Base-by-base conservation (phyloP, 2,113 vertebrate species). In the Peromyscus maniculatus region DNA sequence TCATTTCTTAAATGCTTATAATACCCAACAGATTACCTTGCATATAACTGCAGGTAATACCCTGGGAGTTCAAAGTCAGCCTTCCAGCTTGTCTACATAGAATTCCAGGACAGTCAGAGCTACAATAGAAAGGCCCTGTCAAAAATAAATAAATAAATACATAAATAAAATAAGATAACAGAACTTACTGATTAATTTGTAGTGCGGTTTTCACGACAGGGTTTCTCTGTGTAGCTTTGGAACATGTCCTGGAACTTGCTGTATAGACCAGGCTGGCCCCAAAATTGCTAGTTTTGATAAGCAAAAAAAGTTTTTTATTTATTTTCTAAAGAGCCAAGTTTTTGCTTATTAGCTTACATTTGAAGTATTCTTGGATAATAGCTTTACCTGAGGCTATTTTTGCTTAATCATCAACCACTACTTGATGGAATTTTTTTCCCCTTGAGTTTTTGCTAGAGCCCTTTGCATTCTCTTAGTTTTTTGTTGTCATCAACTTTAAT, bases 161-260 rank as follows among this genome's bases (percentile, higher is more conserved):
- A 39, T 13, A 59, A n/a, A 46, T 13, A 59, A 55, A 43, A 6
- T 64, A 64, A 66, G 24, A 66, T 64, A 46, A 46, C 31, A 46
- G 39, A 46, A 64, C n/a, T 62, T 62, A 39, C n/a, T 87, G 93
- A 96, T 55, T 87, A 96, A 95, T 92, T 94, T 93, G 13, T 77
- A 43, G 69, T 5, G 57, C 26, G 3, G 64, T 66, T 66, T 66
- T 66, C 64, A 28, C 9, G 24, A 66, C 64, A 66, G 64, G 28
- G 10, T 67, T 67, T 67, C 28, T 67, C 66, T 67, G 10, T 67
- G 26, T 67, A 31, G 28, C 28, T 67, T 67, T 67, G 28, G 28
- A 67, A 28, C 66, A 11, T 33, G 4, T 67, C 28, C 66, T 67
- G 31, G 12, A 67, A 33, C 28, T 67, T 28, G 31, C 28, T 67